These are phyloP conservation scores for Syritta pipiens DNA, from an alignment of 2,888 invertebrate genomes.

Conservation along the genomic window DNA sequence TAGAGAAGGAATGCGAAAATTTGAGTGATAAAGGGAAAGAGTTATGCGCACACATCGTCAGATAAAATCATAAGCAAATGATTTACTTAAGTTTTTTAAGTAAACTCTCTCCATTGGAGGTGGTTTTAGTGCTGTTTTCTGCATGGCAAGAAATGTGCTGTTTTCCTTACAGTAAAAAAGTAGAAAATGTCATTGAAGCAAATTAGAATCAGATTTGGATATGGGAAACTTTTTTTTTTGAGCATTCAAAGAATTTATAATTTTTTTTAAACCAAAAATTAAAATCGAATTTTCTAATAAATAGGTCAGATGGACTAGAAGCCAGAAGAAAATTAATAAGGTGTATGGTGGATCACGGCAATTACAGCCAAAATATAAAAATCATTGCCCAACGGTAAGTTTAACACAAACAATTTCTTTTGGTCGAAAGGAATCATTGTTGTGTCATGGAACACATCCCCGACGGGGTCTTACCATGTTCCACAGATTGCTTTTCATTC, in stretches of 20 bases:
- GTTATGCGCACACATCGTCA: background rate
- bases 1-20: constrained; percentile 12
- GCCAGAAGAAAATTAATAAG: constrained; percentile 36
- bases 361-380: constrained; percentile 29
- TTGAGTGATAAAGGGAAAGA: background rate
- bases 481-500: too few relatives aligned
- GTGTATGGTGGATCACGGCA: constrained; percentile 21
- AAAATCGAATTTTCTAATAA: constrained; percentile 27
- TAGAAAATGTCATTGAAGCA: too few relatives aligned
- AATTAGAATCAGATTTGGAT: too few relatives aligned
- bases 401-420: too few relatives aligned
- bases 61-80: background rate
- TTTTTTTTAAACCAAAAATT: constrained; percentile 15
- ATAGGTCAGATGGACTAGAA: constrained; percentile 54
- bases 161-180: too few relatives aligned
- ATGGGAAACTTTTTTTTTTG: background rate
- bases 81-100: too few relatives aligned
- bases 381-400: constrained; percentile 55
- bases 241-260: background rate
- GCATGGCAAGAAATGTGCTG: too few relatives aligned
- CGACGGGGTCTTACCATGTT: too few relatives aligned
- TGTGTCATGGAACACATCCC: too few relatives aligned
- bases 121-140: too few relatives aligned
- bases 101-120: too few relatives aligned
- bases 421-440: background rate